phyloP scores from a whole-genome alignment of 2,113 vertebrate species.

The Nyctibius bracteatus region DNA sequence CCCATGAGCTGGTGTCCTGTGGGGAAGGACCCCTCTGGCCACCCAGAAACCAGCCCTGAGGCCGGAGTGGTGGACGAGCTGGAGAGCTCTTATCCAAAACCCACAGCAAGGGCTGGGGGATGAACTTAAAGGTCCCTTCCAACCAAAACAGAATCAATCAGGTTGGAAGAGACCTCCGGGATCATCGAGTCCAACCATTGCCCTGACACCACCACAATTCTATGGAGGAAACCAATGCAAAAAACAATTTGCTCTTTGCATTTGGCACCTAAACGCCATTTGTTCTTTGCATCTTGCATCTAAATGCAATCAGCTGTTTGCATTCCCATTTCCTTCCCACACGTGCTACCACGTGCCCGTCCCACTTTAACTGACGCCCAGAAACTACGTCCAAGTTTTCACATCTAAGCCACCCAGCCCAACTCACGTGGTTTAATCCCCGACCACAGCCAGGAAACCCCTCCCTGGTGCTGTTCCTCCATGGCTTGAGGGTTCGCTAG shows the following conservation, averaged over 20 bases:
- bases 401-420: neutral
- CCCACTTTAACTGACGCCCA: neutral
- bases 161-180: too few species aligned
- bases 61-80: neutral
- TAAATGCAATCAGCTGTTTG: neutral
- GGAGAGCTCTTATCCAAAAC: neutral
- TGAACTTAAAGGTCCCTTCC: too few species aligned
- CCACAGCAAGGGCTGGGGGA: neutral
- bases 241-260: neutral
- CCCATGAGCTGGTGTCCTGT: accelerated
- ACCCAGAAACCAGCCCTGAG: neutral
- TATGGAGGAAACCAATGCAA: neutral
- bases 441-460: neutral
- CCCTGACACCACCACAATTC: too few species aligned
- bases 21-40: neutral
- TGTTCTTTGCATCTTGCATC: neutral
- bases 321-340: neutral
- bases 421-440: neutral
- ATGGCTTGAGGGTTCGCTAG: neutral
- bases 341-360: accelerated
- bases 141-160: too few species aligned
- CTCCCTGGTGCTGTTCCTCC: accelerated
- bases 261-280: neutral
- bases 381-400: neutral
- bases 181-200: too few species aligned